These are phyloP conservation scores for Scrobipalpa costella DNA, from an alignment of 2,888 invertebrate species.

Conservation along the genomic window DNA sequence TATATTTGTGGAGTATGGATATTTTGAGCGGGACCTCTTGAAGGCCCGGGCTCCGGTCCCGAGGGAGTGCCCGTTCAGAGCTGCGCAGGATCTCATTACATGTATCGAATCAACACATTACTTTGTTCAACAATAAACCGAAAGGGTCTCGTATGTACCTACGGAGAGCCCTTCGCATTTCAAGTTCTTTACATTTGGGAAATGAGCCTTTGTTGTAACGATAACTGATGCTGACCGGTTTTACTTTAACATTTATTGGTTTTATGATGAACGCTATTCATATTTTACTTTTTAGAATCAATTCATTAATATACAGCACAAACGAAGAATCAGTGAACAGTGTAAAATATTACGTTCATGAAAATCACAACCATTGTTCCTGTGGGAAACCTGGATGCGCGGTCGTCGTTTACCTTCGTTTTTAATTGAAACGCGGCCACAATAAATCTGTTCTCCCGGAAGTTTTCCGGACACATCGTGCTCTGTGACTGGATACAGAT, in stretches of 20 bases:
- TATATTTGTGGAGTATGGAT: constrained; percentile 40
- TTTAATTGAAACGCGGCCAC: constrained; percentile 57
- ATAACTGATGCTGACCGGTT: background rate
- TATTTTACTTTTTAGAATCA: background rate
- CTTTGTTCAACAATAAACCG: constrained; percentile 27
- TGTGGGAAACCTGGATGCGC: constrained; percentile 5
- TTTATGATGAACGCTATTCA: background rate
- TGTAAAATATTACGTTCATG: background rate
- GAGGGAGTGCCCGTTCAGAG: constrained; percentile 42
- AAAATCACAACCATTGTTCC: constrained; percentile 1
- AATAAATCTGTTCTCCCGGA: constrained; percentile 49
- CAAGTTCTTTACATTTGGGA: constrained; percentile 15
- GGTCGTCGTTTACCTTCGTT: constrained; percentile 36
- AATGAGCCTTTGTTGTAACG: background rate
- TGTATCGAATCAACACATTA: constrained; percentile 39
- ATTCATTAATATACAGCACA: background rate
- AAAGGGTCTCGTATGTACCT: constrained; percentile 20
- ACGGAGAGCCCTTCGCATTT: constrained; percentile 9
- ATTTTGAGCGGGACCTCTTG: constrained; percentile 46
- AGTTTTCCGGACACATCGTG: constrained; percentile 37
- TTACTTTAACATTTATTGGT: background rate
- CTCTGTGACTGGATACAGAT: background rate
- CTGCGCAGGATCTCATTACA: constrained; percentile 48
- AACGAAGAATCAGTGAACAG: constrained; percentile 3
- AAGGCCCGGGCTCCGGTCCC: constrained; percentile 54